Evolutionary conservation across 2,113 vertebrate species (phyloP).

Genomic region (Eolophus roseicapilla): DNA sequence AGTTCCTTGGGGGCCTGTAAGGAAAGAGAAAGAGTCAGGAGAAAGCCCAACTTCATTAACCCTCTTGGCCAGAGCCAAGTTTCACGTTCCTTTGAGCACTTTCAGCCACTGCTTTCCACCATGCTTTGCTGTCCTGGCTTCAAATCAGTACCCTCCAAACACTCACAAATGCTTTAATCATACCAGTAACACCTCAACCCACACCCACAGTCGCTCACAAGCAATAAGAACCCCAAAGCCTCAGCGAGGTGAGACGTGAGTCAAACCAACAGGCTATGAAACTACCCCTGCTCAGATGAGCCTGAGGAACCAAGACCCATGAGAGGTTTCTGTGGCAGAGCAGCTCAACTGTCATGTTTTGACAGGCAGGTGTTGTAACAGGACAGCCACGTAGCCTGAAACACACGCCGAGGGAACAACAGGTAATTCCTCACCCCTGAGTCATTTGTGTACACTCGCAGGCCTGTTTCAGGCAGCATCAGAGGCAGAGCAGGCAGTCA

Average conservation of each 20-base stretch:
- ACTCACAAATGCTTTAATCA: background rate
- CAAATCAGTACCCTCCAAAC: background rate
- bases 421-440: conserved; percentile 54
- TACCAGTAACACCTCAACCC: background rate
- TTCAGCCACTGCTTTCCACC: background rate
- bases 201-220: background rate
- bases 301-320: background rate
- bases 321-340: background rate
- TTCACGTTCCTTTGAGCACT: background rate
- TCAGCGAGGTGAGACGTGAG: background rate
- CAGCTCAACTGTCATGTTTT: conserved; percentile 36
- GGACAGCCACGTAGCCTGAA: conserved; percentile 8
- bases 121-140: background rate
- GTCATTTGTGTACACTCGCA: conserved; percentile 33
- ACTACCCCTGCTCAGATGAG: background rate
- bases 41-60: background rate
- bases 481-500: background rate
- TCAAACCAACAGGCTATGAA: background rate
- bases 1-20: conserved; percentile 75
- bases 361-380: conserved; percentile 56
- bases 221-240: background rate
- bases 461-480: background rate
- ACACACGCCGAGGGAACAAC: background rate
- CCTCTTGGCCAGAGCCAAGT: background rate
- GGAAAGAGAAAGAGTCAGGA: background rate